phyloP scores from a whole-genome alignment of 2,888 invertebrate genomes.

The Andrena trimmerana region DNA sequence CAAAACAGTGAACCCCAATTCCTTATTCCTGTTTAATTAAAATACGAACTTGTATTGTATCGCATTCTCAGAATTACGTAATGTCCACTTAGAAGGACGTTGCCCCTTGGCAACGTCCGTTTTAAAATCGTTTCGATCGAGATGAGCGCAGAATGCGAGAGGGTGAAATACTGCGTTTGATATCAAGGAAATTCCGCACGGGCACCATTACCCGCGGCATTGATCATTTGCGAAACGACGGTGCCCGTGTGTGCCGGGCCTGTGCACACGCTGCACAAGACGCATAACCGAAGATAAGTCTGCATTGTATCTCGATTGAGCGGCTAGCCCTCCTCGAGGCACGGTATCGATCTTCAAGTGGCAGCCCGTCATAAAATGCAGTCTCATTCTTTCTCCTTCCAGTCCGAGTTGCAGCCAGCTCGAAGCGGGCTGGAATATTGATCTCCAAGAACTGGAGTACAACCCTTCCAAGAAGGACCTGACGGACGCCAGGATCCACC shows the following conservation, averaged over 20 bases:
- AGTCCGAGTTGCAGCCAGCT: slow-evolving; percentile 94
- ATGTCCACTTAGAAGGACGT: too few species aligned
- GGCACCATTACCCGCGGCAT: neutral
- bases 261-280: slow-evolving; percentile 8
- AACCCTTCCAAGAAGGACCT: slow-evolving; percentile 96
- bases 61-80: too few species aligned
- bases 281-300: slow-evolving; percentile 40
- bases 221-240: slow-evolving; percentile 5
- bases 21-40: too few species aligned
- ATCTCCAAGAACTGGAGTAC: slow-evolving; percentile 97
- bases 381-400: slow-evolving; percentile 75
- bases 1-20: too few species aligned
- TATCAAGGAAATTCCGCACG: slow-evolving; percentile 2
- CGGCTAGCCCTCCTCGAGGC: slow-evolving; percentile 41
- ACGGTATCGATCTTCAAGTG: slow-evolving; percentile 65
- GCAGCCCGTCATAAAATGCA: slow-evolving; percentile 67
- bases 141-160: neutral
- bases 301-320: slow-evolving; percentile 59
- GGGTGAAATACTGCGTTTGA: neutral
- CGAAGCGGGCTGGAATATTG: slow-evolving; percentile 95
- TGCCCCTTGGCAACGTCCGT: neutral
- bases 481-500: slow-evolving; percentile 97
- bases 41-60: too few species aligned
- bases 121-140: neutral
- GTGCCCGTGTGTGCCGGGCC: slow-evolving; percentile 1